Evolutionary conservation across 2,888 invertebrate species (phyloP), one percentile per base, ranked within the genome.

Genomic region (Hesperia comma): DNA sequence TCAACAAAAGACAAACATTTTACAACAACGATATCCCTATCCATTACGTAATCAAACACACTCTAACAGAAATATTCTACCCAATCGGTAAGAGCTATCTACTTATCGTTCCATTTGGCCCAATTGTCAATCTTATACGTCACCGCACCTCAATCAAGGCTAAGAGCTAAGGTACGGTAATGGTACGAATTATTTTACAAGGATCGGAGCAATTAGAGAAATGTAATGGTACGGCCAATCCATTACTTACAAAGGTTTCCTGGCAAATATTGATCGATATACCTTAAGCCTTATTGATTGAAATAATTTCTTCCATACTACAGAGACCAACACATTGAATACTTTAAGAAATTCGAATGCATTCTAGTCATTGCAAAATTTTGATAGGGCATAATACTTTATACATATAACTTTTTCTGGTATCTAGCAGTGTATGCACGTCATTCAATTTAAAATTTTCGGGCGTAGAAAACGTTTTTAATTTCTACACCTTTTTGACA

Each of bases 51-150:
- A 51, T 51, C 51, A 51, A 51, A 21, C 51, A 51, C 51, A 51
- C 17, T 41, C 8, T 17, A 46, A 17, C 46, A 17, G 19, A 19
- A 46, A 46, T 32, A 49, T 37, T 57, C 49, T 33, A 40, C 57
- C 57, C 67, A 63, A 63, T 69, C 71, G 57, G 57, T 21, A 21
- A 51, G 21, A 51, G 51, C 43, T n/a, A 67, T 71, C 73, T 73
- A 75, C 75, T 75, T 79, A 78, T 77, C 73, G 74, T 79, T 79
- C 80, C 79, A 85, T 83, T 86, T 81, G 70, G 71, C 64, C 69
- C 76, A 84, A 85, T 82, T 76, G 79, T 73, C 80, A 74, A 86
- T 85, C 83, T 57, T 79, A 79, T 79, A 77, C 78, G 71, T 71
- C 61, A 71, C 58, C 69, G 70, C 74, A 71, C 72, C 67, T 69